Percentiles rank a stretch among this genome's conserved stretches.
Conservation (phyloP, 2,113 vertebrate species). For the Pteronura brasiliensis region DNA sequence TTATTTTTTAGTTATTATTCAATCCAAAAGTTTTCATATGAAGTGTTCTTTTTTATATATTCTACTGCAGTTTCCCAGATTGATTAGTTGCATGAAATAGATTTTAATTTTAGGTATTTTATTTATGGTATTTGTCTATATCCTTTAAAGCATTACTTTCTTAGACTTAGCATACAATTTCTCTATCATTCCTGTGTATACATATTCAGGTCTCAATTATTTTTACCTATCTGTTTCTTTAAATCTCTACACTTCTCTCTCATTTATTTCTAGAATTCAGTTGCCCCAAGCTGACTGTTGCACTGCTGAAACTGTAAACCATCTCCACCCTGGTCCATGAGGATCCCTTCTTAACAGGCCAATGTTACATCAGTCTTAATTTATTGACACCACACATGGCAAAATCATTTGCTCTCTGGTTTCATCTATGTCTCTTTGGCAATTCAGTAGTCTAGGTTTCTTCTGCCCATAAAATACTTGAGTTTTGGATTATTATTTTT, state of each 20-base stretch:
- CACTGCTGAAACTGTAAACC: not conserved
- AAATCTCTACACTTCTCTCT: not conserved
- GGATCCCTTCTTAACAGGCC: not conserved
- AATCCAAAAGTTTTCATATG: not conserved
- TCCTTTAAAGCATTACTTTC: not conserved
- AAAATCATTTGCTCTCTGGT: conserved; percentile 66
- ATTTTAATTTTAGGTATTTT: conserved; percentile 22
- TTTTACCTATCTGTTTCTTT: not conserved
- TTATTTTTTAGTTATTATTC: not conserved
- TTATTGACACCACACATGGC: conserved; percentile 64
- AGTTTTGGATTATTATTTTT: conserved; percentile 57
- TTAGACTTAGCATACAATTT: not conserved
- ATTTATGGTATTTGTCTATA: not conserved
- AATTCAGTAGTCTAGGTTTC: conserved; percentile 32
- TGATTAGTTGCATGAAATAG: not conserved
- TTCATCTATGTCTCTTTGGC: conserved; percentile 62
- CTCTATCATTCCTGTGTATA: not conserved
- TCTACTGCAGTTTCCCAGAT: not conserved
- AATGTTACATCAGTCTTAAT: conserved; percentile 63
- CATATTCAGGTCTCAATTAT: not conserved
- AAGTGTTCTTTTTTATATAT: not conserved
- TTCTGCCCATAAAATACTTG: conserved; percentile 64
- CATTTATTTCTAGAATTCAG: conserved; percentile 25
- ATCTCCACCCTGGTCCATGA: not conserved
- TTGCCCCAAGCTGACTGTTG: not conserved